Conservation (phyloP, 2,797 vertebrate species). For the Denticeps clupeoides region DNA sequence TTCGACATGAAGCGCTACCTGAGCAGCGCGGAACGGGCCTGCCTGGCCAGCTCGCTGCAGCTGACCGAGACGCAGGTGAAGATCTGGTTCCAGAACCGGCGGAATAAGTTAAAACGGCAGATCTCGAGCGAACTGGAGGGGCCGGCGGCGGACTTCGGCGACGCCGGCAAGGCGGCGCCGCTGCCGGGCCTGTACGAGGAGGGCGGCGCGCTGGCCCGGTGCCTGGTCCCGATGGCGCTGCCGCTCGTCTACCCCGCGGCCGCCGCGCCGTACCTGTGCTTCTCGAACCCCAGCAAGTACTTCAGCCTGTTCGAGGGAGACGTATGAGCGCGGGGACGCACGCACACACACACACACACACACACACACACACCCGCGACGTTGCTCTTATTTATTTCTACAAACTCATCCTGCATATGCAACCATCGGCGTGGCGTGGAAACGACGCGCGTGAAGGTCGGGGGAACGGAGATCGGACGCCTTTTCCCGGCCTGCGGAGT, state of each 20-base stretch:
- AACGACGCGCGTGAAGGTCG: too few relatives aligned
- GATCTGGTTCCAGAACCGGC: conserved; percentile 74
- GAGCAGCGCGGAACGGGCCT: conserved; percentile 78
- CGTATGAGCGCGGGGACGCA: conserved; percentile 65
- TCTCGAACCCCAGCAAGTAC: conserved; percentile 71
- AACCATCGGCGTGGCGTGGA: too few relatives aligned
- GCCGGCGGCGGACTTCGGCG: conserved; percentile 50
- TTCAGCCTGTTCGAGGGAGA: conserved; percentile 75
- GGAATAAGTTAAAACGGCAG: conserved; percentile 74
- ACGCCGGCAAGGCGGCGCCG: conserved; percentile 53
- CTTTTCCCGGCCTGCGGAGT: too few relatives aligned
- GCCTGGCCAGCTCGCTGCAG: conserved; percentile 74
- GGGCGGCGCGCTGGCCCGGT: conserved; percentile 63
- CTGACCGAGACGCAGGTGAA: conserved; percentile 69
- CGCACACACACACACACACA: too few relatives aligned
- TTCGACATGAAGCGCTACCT: conserved; percentile 74
- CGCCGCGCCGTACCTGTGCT: conserved; percentile 72
- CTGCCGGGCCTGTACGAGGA: conserved; percentile 73
- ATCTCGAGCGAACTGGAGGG: conserved; percentile 65
- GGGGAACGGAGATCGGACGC: too few relatives aligned
- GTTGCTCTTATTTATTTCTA: too few relatives aligned
- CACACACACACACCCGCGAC: too few relatives aligned
- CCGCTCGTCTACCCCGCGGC: conserved; percentile 70
- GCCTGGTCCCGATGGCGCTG: conserved; percentile 69
- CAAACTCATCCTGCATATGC: too few relatives aligned